These are phyloP conservation scores for Nymphalis urticae DNA, from an alignment of 2,888 invertebrate genomes.

Conservation along the genomic window DNA sequence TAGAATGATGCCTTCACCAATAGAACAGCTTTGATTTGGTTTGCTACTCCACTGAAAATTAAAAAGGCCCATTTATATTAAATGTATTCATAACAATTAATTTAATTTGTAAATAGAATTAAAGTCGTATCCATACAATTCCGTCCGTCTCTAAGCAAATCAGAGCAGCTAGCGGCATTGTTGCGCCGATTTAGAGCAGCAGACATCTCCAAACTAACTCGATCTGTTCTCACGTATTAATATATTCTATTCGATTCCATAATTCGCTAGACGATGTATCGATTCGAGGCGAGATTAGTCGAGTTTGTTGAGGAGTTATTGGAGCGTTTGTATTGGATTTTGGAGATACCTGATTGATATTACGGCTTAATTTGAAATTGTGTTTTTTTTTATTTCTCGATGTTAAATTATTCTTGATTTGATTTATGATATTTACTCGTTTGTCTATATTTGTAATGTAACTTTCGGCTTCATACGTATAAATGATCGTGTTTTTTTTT, in stretches of 20 bases:
- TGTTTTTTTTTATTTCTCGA: conserved; percentile 16
- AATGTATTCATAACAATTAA: no score
- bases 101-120: background rate
- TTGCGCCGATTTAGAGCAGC: conserved; percentile 73
- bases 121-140: conserved; percentile 50
- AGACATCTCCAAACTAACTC: conserved; percentile 78
- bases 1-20: no score
- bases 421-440: no score
- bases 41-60: no score
- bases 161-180: conserved; percentile 75
- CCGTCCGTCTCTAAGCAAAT: conserved; percentile 68
- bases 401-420: conserved; percentile 16
- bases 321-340: conserved; percentile 34
- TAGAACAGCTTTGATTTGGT: no score
- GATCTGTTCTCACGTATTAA: conserved; percentile 77
- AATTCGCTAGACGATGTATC: conserved; percentile 73
- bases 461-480: no score
- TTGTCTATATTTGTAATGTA: no score
- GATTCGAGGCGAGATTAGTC: conserved; percentile 61
- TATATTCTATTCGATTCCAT: conserved; percentile 79
- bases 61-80: background rate
- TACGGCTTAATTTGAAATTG: conserved; percentile 4
- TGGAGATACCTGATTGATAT: conserved; percentile 35
- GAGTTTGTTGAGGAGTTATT: conserved; percentile 41
- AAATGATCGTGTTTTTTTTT: no score